A percentile compares a stretch with the other conserved stretches of the same genome.
Conservation (phyloP, 2,797 vertebrate genomes). For the Staurois parvus region DNA sequence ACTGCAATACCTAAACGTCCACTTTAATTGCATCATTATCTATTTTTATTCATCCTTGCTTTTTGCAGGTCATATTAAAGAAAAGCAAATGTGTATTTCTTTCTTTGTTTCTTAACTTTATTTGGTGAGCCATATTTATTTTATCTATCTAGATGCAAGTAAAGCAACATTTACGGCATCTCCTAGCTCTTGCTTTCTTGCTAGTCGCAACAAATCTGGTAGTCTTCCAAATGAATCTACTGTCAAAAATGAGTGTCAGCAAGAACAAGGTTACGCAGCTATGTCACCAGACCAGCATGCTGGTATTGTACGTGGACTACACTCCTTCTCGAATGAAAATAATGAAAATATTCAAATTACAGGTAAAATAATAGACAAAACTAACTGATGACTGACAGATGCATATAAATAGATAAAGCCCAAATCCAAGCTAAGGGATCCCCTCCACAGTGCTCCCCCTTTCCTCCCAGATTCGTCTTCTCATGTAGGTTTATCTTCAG, state of each 20-base stretch:
- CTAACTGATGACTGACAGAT: too few relatives aligned
- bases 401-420: too few relatives aligned
- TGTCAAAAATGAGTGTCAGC: conserved; percentile 90
- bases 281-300: conserved; percentile 78
- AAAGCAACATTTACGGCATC: conserved; percentile 96
- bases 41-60: neutral
- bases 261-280: conserved; percentile 81
- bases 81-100: neutral
- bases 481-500: too few relatives aligned
- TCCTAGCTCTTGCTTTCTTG: conserved; percentile 96
- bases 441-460: too few relatives aligned
- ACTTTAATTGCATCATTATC: too few relatives aligned
- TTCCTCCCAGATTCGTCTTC: too few relatives aligned
- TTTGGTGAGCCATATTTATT: neutral
- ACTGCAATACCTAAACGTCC: too few relatives aligned
- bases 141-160: conserved; percentile 86
- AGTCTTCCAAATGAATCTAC: conserved; percentile 76
- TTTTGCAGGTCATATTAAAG: neutral
- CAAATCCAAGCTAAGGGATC: too few relatives aligned
- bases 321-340: conserved; percentile 77
- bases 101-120: too few relatives aligned
- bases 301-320: conserved; percentile 71
- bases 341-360: conserved; percentile 76
- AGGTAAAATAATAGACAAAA: conserved; percentile 74
- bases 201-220: conserved; percentile 88